Conservation (phyloP, 2,888 invertebrate genomes). For the Callyntrura sp. region DNA sequence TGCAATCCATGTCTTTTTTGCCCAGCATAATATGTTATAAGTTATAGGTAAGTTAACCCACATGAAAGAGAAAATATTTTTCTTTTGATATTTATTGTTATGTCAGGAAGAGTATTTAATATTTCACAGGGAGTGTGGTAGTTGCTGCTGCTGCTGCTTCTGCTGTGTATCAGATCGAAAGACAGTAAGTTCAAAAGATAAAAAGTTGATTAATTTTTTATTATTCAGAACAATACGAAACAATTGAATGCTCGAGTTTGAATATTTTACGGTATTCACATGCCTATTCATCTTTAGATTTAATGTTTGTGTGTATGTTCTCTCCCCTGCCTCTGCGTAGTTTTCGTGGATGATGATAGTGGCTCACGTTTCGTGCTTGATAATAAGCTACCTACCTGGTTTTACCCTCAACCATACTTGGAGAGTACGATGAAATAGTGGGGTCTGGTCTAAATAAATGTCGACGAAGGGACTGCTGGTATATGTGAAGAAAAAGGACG, state of each 20-base stretch:
- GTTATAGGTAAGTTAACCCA: slow-evolving; percentile 28
- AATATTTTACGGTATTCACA: slow-evolving; percentile 45
- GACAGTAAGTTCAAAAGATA: not conserved
- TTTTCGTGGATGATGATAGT: not conserved
- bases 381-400: not conserved
- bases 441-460: not conserved
- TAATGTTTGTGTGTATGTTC: not conserved
- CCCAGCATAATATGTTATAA: not conserved
- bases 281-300: not conserved
- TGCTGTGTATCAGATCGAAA: not conserved
- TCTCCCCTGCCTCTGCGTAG: not conserved
- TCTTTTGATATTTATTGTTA: slow-evolving; percentile 24
- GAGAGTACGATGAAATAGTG: not conserved
- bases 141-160: not conserved
- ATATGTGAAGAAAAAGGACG: not conserved
- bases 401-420: not conserved
- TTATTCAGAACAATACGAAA: slow-evolving; percentile 38
- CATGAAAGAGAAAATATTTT: slow-evolving; percentile 29
- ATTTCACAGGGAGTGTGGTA: slow-evolving; percentile 22
- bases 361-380: slow-evolving; percentile 30
- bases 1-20: slow-evolving; percentile 22
- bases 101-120: slow-evolving; percentile 5
- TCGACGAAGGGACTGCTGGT: not conserved
- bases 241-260: slow-evolving; percentile 35
- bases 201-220: slow-evolving; percentile 61